phyloP scores from a whole-genome alignment of 2,888 invertebrate species.

The Phymatocera aterrima region DNA sequence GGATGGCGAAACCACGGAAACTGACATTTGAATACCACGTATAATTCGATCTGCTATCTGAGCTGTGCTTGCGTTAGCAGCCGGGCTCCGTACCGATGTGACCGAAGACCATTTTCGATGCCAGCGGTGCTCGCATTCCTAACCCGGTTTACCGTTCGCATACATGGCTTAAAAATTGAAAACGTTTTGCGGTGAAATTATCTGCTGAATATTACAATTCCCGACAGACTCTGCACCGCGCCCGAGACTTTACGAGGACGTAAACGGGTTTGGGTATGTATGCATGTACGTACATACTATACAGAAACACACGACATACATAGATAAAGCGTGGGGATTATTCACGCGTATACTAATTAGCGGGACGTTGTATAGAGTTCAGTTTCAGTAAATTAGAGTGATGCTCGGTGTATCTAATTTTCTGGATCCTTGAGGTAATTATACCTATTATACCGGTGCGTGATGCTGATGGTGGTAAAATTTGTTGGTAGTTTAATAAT shows the following conservation, averaged over 20 bases:
- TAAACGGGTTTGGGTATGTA: too few species aligned
- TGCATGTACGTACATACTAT: not conserved
- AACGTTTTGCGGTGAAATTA: constrained; percentile 6
- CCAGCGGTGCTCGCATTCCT: not conserved
- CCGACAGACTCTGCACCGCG: not conserved
- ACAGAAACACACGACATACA: not conserved
- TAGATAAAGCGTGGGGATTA: constrained; percentile 12
- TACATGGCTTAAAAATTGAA: too few species aligned
- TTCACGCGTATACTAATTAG: constrained; percentile 18
- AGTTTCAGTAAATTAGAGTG: not conserved
- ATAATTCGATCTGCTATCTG: constrained; percentile 12
- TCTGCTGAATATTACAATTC: constrained; percentile 4
- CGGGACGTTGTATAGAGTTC: constrained; percentile 15
- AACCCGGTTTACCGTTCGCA: not conserved
- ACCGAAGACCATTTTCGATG: not conserved
- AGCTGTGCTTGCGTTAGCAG: not conserved
- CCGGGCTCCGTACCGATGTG: too few species aligned
- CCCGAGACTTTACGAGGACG: constrained; percentile 10
- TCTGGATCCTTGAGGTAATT: too few species aligned
- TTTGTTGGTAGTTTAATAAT: not conserved
- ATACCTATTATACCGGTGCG: too few species aligned
- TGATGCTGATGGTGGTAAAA: too few species aligned
- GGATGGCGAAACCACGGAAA: not conserved
- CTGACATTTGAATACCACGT: constrained; percentile 12
- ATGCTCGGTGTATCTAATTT: constrained; percentile 1